Conservation (phyloP, 1,140 invertebrate species). For the Hypsibius dujardini region DNA sequence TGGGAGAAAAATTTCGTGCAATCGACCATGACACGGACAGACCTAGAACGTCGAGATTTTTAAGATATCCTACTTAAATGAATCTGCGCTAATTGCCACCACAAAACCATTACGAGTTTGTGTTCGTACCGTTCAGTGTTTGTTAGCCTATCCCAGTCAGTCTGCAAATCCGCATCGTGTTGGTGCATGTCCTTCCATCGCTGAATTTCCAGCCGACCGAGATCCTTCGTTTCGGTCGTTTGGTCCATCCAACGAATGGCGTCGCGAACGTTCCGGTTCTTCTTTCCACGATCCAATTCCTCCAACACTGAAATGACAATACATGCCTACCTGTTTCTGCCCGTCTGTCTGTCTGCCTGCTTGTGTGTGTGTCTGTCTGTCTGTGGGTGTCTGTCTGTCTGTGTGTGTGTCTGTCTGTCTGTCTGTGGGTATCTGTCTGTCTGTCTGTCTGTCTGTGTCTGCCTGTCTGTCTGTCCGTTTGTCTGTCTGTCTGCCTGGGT, state of each 20-base stretch:
- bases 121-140: neutral
- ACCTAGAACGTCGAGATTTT: neutral
- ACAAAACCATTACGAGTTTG: no score
- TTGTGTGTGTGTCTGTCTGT: no score
- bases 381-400: no score
- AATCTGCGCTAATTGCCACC: no score
- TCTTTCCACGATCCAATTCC: neutral
- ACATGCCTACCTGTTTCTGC: neutral
- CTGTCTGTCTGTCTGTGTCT: no score
- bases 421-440: no score
- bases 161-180: neutral
- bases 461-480: no score
- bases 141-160: neutral
- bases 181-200: conserved; percentile 14
- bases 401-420: no score
- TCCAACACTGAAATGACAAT: neutral
- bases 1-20: conserved; percentile 8
- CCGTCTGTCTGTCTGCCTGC: neutral
- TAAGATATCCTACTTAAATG: neutral
- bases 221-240: conserved; percentile 9
- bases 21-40: conserved; percentile 14
- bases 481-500: no score
- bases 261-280: neutral
- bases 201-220: conserved; percentile 1
- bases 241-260: conserved; percentile 10